Percentiles rank a stretch among this genome's conserved stretches.
These are phyloP conservation scores for Lepus americanus DNA, from an alignment of 2,113 vertebrate genomes.

Conservation along the genomic window DNA sequence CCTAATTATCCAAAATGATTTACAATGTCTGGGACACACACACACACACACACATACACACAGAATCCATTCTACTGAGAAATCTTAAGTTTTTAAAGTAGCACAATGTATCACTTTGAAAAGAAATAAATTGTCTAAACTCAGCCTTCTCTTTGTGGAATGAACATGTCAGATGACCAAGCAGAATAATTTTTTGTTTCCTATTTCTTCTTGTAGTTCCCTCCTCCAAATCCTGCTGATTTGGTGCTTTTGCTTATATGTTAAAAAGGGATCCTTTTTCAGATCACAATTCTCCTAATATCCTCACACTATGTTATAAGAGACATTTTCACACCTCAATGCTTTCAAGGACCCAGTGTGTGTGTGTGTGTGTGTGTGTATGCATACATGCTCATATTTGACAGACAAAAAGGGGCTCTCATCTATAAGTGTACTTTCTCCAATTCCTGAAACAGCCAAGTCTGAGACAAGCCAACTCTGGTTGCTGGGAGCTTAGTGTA, in stretches of 20 bases:
- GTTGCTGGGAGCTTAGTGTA: no score
- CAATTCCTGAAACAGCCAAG: no score
- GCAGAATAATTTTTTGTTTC: not conserved
- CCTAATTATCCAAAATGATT: not conserved
- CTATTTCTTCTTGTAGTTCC: not conserved
- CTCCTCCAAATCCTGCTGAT: not conserved
- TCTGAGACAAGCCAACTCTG: no score
- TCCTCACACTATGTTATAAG: not conserved
- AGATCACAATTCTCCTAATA: not conserved
- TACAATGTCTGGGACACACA: not conserved
- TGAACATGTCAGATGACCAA: not conserved
- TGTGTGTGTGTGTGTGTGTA: no score
- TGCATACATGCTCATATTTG: no score
- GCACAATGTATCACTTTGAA: not conserved
- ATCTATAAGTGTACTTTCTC: no score
- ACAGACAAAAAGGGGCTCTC: no score
- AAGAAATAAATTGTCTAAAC: not conserved
- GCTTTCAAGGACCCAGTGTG: not conserved
- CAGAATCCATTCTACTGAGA: rapidly evolving
- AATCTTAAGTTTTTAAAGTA: not conserved
- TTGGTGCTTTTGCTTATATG: not conserved
- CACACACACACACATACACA: not conserved
- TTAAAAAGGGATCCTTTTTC: not conserved
- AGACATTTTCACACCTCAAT: not conserved
- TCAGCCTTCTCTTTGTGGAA: not conserved